Evolutionary conservation across 2,888 invertebrate species (phyloP), one percentile per base, ranked within the genome.

Genomic region (Argyresthia goedartella): DNA sequence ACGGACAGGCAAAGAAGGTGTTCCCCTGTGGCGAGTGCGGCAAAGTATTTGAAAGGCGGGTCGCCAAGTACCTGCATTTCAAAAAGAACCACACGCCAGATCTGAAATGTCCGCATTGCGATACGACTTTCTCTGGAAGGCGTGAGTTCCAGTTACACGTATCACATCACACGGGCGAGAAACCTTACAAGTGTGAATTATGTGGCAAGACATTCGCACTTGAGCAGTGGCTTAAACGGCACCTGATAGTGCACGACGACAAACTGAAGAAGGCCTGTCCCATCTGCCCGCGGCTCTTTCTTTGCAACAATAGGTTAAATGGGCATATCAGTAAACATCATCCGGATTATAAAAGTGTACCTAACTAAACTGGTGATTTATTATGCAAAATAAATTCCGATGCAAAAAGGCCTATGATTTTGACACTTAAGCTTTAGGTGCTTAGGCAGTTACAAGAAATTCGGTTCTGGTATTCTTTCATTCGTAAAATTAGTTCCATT

Each of bases 81-180:
- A 57, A 53, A 44, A 42, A 44, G 8, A 34, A 43, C 2, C 57
- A 57, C 42, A 56, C 57, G 9, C 14, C 11, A n/a, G 49, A 42
- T 14, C 16, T 41, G 8, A 42, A 41, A 11, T 49, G 49, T 11
- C 16, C 11, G 11, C n/a, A 16, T 15, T 49, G 49, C 25, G 41
- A 16, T 33, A 41, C n/a, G 16, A 54, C 42, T 4, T 52, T 49
- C 10, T 15, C 50, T 3, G 44, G 45, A 1, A 52, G 35, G 14
- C 25, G 45, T 1, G 52, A 52, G 10, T 43, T 49, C 16, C 2
- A 16, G 7, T 44, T 69, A 2, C 73, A 73, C 54, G 33, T 13
- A 7, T 47, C 13, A 1, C 16, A 16, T 15, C 57, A 57, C 34
- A 55, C 56, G 0, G 53, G 54, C 0, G 54, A 52, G 25, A 41